A percentile compares a stretch with the other conserved stretches of the same genome.
Evolutionary conservation across 2,797 vertebrate genomes (phyloP).

Genomic region (Lepilemur septentrionalis): DNA sequence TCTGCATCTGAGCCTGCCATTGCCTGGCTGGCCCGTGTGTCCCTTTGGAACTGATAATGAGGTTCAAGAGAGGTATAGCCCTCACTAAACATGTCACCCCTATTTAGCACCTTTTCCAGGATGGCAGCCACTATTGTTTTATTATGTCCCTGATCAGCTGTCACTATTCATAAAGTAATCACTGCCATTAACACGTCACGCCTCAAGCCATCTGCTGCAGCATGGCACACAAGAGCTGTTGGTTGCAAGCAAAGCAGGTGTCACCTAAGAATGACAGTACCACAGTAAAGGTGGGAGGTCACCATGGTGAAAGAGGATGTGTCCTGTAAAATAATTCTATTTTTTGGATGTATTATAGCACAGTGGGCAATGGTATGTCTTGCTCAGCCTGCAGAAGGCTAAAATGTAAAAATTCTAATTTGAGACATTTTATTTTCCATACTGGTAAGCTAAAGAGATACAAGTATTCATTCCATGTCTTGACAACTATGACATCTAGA

Average conservation of each 20-base stretch:
- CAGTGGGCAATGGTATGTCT: not conserved
- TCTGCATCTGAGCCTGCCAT: not conserved
- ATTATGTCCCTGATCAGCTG: slow-evolving; percentile 75
- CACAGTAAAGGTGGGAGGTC: slow-evolving; percentile 15
- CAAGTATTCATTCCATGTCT: not conserved
- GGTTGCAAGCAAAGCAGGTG: slow-evolving; percentile 57
- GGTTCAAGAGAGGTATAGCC: slow-evolving; percentile 39
- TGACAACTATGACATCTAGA: not conserved
- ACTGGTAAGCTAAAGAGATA: not conserved
- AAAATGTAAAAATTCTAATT: not conserved
- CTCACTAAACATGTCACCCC: slow-evolving; percentile 49
- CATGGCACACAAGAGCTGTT: not conserved
- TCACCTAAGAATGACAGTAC: slow-evolving; percentile 28
- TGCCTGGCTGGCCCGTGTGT: not conserved
- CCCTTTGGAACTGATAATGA: slow-evolving; percentile 70
- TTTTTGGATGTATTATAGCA: not conserved
- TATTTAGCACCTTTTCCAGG: slow-evolving; percentile 73
- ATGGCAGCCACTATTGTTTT: slow-evolving; percentile 75
- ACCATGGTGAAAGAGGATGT: not conserved
- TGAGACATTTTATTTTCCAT: not conserved
- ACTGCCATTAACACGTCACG: slow-evolving; percentile 64
- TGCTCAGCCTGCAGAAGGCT: not conserved
- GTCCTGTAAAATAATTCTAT: not conserved
- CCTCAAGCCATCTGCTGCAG: slow-evolving; percentile 71
- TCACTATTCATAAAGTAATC: slow-evolving; percentile 80